These are phyloP conservation scores for Helicoverpa armigera DNA, from an alignment of 1,140 invertebrate genomes.

Conservation along the genomic window DNA sequence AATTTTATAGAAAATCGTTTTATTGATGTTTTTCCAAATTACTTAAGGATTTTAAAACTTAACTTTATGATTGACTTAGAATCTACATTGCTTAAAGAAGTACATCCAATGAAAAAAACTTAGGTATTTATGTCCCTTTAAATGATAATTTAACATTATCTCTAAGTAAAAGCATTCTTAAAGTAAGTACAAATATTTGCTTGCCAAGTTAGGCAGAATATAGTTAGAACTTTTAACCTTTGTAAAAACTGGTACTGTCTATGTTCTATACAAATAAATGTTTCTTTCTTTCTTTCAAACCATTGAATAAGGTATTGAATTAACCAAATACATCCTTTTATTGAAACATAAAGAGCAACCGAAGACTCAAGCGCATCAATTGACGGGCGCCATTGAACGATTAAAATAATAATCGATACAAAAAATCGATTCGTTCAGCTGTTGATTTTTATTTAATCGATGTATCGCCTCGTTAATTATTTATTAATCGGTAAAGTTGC, in stretches of 20 bases:
- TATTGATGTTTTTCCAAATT: too few relatives aligned
- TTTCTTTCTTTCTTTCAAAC: not conserved
- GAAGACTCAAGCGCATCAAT: not conserved
- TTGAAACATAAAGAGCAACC: not conserved
- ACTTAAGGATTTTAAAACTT: too few relatives aligned
- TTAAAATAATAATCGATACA: conserved; percentile 38
- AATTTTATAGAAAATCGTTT: too few relatives aligned
- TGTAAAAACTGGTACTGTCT: too few relatives aligned
- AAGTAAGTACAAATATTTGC: too few relatives aligned
- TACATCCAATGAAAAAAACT: not conserved
- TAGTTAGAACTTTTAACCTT: too few relatives aligned
- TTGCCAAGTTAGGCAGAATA: too few relatives aligned
- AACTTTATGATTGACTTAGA: too few relatives aligned
- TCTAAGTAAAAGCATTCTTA: not conserved
- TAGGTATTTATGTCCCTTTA: not conserved
- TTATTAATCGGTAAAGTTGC: conserved; percentile 32
- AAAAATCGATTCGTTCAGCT: conserved; percentile 40
- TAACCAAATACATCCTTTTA: not conserved
- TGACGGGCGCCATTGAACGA: not conserved
- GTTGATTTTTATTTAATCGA: conserved; percentile 42
- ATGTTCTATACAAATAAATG: too few relatives aligned
- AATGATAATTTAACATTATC: not conserved
- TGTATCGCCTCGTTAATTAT: conserved; percentile 46
- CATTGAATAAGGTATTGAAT: not conserved
- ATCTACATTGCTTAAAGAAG: too few relatives aligned